A percentile compares a stretch with the other conserved stretches of the same genome.
Evolutionary conservation across 2,888 invertebrate genomes (phyloP).

Genomic region (Hanleya hanleyi): DNA sequence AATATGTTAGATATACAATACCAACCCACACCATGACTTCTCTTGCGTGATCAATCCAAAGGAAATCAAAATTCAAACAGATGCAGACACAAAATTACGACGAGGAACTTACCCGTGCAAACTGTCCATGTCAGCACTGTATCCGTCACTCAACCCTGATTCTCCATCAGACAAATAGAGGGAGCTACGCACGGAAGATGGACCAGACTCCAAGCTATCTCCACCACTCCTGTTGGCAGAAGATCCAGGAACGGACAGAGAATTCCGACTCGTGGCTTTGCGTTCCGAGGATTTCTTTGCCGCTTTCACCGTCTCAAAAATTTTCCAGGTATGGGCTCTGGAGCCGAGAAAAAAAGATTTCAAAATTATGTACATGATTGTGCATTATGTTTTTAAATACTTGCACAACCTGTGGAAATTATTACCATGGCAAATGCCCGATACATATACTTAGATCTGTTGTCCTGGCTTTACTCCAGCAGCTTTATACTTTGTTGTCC

Average conservation of each 20-base stretch:
- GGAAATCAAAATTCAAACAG: too few species aligned
- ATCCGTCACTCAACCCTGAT: slow-evolving; percentile 63
- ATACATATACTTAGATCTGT: too few species aligned
- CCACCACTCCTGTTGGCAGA: slow-evolving; percentile 33
- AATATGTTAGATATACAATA: too few species aligned
- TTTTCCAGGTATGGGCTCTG: slow-evolving; percentile 81
- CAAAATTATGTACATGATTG: too few species aligned
- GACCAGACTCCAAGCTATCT: slow-evolving; percentile 33
- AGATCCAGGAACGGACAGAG: slow-evolving; percentile 21
- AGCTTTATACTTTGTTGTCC: too few species aligned
- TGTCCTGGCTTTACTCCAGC: too few species aligned
- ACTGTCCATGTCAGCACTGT: slow-evolving; percentile 58
- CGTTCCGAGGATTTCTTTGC: slow-evolving; percentile 44
- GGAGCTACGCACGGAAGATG: slow-evolving; percentile 53
- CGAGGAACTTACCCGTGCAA: slow-evolving; percentile 51
- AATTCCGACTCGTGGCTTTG: not conserved
- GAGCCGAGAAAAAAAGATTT: not conserved
- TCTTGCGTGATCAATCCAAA: too few species aligned
- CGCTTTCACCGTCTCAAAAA: slow-evolving; percentile 87
- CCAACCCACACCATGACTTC: too few species aligned
- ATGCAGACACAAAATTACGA: too few species aligned
- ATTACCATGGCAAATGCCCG: too few species aligned
- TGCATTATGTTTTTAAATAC: too few species aligned
- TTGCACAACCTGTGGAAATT: too few species aligned
- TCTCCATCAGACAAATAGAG: slow-evolving; percentile 69